Evolutionary conservation across 1,140 invertebrate genomes (phyloP).

Genomic region (Neuroterus valhalla): DNA sequence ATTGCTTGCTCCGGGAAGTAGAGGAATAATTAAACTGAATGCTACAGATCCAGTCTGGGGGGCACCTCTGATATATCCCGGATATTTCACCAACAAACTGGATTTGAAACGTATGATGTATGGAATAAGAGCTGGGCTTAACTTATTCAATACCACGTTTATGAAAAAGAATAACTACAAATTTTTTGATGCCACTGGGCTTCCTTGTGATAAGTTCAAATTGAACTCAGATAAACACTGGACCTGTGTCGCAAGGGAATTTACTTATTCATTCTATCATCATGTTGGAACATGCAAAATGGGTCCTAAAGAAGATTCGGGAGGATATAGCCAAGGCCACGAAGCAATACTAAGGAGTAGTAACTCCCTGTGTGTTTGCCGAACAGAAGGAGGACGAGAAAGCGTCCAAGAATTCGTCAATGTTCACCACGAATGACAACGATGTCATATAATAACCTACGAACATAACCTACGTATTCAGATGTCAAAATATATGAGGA

Average conservation of each 20-base stretch:
- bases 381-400: too few relatives aligned
- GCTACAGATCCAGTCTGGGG: constrained; percentile 76
- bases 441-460: too few relatives aligned
- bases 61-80: constrained; percentile 79
- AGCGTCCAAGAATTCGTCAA: too few relatives aligned
- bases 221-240: constrained; percentile 79
- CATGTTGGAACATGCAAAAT: constrained; percentile 85
- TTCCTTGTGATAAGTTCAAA: constrained; percentile 58
- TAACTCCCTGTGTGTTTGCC: too few relatives aligned
- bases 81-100: constrained; percentile 72
- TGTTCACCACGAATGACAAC: too few relatives aligned
- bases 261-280: constrained; percentile 81
- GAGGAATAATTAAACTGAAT: constrained; percentile 74
- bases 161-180: constrained; percentile 53
- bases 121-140: constrained; percentile 66
- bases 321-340: too few relatives aligned
- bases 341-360: too few relatives aligned
- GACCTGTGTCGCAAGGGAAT: constrained; percentile 79
- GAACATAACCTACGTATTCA: too few relatives aligned
- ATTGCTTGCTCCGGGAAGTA: constrained; percentile 72
- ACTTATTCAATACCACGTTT: constrained; percentile 52
- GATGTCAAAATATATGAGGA: too few relatives aligned
- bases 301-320: too few relatives aligned
- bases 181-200: constrained; percentile 52
- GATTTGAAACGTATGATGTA: constrained; percentile 71